Conservation (phyloP, 2,113 vertebrate species). For the Lophotis ruficrista region DNA sequence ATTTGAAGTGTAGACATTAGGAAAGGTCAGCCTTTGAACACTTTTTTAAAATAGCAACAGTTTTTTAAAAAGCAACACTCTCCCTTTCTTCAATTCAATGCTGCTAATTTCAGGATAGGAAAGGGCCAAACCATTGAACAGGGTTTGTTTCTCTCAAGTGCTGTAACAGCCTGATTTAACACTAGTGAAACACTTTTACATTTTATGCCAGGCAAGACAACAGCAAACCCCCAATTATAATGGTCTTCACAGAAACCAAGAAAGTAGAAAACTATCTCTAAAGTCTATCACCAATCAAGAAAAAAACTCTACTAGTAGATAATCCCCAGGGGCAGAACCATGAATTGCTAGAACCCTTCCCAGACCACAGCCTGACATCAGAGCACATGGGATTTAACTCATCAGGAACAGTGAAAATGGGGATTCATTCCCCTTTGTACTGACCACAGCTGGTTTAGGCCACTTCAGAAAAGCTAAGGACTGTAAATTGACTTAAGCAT, state of each 20-base stretch:
- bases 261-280: not conserved
- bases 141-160: not conserved
- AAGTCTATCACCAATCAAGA: not conserved
- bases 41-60: not conserved
- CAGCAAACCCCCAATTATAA: not conserved
- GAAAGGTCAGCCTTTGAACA: conserved; percentile 45
- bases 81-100: not conserved
- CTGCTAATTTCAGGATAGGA: conserved; percentile 26
- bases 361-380: not conserved
- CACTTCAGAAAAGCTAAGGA: not conserved
- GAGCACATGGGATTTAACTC: not conserved
- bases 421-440: not conserved
- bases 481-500: not conserved
- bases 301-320: not conserved
- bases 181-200: not conserved
- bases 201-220: not conserved
- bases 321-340: not conserved
- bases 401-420: accelerated
- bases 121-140: not conserved
- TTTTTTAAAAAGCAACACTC: not conserved
- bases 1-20: not conserved
- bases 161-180: not conserved
- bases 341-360: not conserved
- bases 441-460: not conserved
- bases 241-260: not conserved